Evolutionary conservation across 2,113 vertebrate species (phyloP).

Genomic region (Baryphthengus martii): DNA sequence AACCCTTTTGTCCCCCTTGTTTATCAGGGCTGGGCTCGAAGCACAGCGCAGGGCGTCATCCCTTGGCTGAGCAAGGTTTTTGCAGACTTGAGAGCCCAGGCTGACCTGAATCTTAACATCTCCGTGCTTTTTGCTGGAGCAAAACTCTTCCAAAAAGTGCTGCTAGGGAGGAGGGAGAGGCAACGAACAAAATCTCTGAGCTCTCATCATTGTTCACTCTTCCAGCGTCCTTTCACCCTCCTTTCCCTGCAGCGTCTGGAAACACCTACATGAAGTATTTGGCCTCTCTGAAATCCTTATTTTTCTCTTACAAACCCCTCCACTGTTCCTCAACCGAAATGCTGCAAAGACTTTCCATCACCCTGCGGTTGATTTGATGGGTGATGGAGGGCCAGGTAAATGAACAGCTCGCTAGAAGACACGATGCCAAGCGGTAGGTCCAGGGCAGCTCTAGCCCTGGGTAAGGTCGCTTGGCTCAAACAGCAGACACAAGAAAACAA

Average conservation of each 20-base stretch:
- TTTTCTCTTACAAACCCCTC: neutral
- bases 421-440: neutral
- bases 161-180: neutral
- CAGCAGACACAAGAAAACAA: neutral
- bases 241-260: neutral
- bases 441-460: neutral
- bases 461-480: neutral
- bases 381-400: neutral
- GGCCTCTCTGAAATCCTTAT: neutral
- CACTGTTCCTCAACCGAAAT: neutral
- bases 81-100: neutral
- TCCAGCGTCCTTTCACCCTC: neutral
- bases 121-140: neutral
- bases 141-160: neutral
- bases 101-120: neutral
- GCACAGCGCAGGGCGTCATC: neutral
- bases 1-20: conserved; percentile 46
- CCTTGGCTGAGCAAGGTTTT: neutral
- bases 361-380: neutral
- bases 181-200: neutral
- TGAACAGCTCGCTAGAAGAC: neutral
- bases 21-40: neutral
- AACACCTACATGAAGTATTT: neutral
- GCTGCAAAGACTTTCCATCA: neutral
- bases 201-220: neutral